A percentile compares a stretch with the other conserved stretches of the same genome.
These are phyloP conservation scores for Calephelis virginiensis DNA, from an alignment of 1,140 invertebrate genomes.

Conservation along the genomic window DNA sequence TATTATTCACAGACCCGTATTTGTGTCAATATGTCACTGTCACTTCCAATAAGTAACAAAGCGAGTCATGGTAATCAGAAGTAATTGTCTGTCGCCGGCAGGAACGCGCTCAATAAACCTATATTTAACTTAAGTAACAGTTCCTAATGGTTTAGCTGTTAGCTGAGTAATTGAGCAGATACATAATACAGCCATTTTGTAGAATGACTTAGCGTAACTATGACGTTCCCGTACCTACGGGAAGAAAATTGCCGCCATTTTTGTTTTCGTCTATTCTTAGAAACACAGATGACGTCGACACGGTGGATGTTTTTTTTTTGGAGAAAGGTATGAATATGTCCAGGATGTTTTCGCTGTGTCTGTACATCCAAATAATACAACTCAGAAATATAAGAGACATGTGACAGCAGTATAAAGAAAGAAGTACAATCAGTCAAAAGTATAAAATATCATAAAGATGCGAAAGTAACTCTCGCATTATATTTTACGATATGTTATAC, in stretches of 20 bases:
- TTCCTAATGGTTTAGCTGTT: conserved; percentile 5
- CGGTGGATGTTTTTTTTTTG: too few relatives aligned
- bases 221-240: not conserved
- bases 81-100: conserved; percentile 12
- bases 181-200: conserved; percentile 4
- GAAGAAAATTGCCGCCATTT: not conserved
- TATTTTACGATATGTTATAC: too few relatives aligned
- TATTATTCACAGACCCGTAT: not conserved
- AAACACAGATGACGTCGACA: too few relatives aligned
- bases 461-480: too few relatives aligned
- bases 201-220: not conserved
- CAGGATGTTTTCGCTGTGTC: too few relatives aligned
- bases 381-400: too few relatives aligned
- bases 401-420: too few relatives aligned
- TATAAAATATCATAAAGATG: too few relatives aligned
- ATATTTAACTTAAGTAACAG: conserved; percentile 14
- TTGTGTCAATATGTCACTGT: conserved; percentile 6
- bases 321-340: too few relatives aligned
- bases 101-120: conserved; percentile 12
- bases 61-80: conserved; percentile 15
- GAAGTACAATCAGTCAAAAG: too few relatives aligned
- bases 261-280: not conserved
- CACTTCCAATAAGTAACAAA: conserved; percentile 13
- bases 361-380: too few relatives aligned
- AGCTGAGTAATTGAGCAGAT: conserved; percentile 5